phyloP scores from a whole-genome alignment of 2,888 invertebrate genomes.

The Nycteola revayana region DNA sequence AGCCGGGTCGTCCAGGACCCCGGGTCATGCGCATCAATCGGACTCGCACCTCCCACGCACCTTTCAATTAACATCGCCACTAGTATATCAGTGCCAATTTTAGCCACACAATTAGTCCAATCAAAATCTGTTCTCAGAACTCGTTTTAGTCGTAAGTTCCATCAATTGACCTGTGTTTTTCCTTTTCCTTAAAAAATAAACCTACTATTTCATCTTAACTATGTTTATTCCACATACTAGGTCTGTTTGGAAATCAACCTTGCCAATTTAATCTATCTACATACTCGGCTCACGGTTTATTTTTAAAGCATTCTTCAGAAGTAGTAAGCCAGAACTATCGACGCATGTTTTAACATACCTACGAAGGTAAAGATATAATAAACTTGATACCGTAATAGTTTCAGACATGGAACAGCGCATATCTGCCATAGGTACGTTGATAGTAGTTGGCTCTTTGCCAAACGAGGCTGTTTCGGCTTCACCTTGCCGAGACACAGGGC shows the following conservation, averaged over 20 bases:
- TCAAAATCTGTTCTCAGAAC: constrained; percentile 12
- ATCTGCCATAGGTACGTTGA: constrained; percentile 12
- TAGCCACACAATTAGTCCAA: constrained; percentile 24
- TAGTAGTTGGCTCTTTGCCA: constrained; percentile 25
- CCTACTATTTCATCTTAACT: too few relatives aligned
- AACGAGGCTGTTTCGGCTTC: constrained; percentile 14
- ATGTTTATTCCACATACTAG: too few relatives aligned
- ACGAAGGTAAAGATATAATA: constrained; percentile 15
- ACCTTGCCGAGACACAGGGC: constrained; percentile 23
- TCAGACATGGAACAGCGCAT: constrained; percentile 15
- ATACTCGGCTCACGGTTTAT: too few relatives aligned
- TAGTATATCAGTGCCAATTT: constrained; percentile 25
- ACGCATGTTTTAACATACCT: constrained; percentile 19
- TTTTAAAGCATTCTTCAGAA: not conserved
- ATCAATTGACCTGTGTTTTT: too few relatives aligned
- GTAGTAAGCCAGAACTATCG: not conserved
- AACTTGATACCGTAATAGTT: constrained; percentile 17
- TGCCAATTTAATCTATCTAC: too few relatives aligned
- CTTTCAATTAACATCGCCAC: constrained; percentile 23
- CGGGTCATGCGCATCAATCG: constrained; percentile 3
- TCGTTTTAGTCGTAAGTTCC: too few relatives aligned
- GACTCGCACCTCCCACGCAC: constrained; percentile 20
- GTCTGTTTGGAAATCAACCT: too few relatives aligned
- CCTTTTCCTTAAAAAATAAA: too few relatives aligned
- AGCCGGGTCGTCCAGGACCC: too few relatives aligned